Evolutionary conservation across 2,113 vertebrate genomes (phyloP).

Genomic region (Aramus guarauna): DNA sequence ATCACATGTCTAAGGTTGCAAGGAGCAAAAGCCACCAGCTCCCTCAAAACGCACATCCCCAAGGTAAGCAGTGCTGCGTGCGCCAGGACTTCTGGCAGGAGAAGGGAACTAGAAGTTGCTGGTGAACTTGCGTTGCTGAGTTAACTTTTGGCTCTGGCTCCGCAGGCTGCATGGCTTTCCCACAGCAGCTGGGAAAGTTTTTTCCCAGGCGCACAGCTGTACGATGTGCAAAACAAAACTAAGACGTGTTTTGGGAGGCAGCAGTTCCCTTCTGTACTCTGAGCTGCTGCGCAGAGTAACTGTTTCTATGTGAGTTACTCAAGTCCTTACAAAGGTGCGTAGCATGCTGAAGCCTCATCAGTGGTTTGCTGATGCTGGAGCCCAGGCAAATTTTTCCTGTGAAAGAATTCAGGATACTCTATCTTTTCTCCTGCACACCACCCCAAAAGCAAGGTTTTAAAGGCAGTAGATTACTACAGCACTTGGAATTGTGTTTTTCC

Average conservation of each 20-base stretch:
- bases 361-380: background rate
- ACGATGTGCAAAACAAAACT: background rate
- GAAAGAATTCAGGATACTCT: background rate
- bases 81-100: background rate
- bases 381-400: background rate
- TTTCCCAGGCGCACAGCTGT: too few relatives aligned
- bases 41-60: background rate
- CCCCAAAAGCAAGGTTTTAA: background rate
- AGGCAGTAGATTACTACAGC: background rate
- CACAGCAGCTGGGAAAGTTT: background rate
- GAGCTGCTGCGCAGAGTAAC: background rate
- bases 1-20: background rate
- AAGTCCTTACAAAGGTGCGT: background rate
- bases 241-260: background rate
- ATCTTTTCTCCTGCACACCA: too few relatives aligned
- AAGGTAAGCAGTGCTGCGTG: background rate
- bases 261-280: background rate
- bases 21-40: background rate
- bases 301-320: background rate
- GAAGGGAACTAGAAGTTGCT: too few relatives aligned
- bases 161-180: background rate
- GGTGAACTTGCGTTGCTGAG: rapidly evolving
- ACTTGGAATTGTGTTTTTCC: background rate
- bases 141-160: background rate
- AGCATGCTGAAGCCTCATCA: background rate